These are phyloP conservation scores for Macrobrachium rosenbergii DNA, from an alignment of 1,140 invertebrate species.

Conservation along the genomic window DNA sequence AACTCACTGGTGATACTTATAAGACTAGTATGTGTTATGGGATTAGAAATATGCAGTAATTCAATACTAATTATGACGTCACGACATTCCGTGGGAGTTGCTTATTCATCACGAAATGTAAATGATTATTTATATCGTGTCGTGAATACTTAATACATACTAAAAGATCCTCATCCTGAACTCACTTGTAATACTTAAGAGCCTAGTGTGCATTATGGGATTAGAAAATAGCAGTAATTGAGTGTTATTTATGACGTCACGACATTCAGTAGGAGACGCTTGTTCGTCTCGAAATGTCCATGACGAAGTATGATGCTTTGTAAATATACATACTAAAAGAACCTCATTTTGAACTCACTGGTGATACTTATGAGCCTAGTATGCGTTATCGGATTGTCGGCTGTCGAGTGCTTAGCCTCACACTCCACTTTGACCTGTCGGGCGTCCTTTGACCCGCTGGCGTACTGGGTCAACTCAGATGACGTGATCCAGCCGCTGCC, in stretches of 20 bases:
- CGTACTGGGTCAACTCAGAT: slow-evolving; percentile 12
- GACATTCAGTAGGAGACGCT: too few species aligned
- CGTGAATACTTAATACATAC: neutral
- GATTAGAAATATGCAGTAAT: neutral
- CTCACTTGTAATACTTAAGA: slow-evolving; percentile 32
- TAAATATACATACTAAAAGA: neutral
- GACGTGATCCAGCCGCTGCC: slow-evolving; percentile 41
- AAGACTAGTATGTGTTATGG: slow-evolving; percentile 12
- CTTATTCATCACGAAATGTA: too few species aligned
- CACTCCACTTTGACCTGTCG: slow-evolving; percentile 24
- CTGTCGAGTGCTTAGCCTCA: slow-evolving; percentile 21
- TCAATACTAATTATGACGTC: neutral
- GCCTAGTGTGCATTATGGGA: neutral
- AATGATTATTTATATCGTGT: too few species aligned
- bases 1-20: slow-evolving; percentile 29
- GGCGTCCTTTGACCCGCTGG: slow-evolving; percentile 13
- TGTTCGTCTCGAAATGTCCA: too few species aligned
- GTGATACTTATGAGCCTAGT: slow-evolving; percentile 23
- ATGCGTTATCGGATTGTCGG: neutral
- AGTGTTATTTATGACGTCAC: neutral
- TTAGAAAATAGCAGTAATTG: neutral
- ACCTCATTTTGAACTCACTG: neutral
- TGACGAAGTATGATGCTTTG: too few species aligned
- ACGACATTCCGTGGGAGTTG: too few species aligned
- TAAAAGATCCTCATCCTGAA: neutral